Evolutionary conservation across 2,888 invertebrate species (phyloP), one percentile per base, ranked within the genome.

Genomic region (Drosophila stalkeri): DNA sequence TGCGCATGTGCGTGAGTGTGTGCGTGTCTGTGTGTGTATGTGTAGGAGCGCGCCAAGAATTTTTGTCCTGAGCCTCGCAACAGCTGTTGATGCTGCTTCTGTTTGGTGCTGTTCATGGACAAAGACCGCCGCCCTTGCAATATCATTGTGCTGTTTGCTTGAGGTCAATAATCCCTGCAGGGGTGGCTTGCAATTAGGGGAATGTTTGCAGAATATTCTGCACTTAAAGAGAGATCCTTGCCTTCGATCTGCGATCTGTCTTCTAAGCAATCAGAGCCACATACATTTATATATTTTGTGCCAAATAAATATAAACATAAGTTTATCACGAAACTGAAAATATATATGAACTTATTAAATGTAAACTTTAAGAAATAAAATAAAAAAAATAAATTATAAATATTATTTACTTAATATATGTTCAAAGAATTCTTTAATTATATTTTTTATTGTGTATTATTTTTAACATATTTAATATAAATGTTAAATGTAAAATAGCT

Each of bases 151-250:
- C 51, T 72, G 65, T 87, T 82, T 85, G 77, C 54, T 61, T 67
- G 68, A 86, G 85, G 85, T 85, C 85, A 85, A 85, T 90, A 85
- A 85, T 85, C 85, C 81, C 72, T 54, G 69, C 60, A 23, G 68
- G 84, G 81, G 68, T 86, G 78, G 57, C 73, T 77, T 63, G 57
- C 57, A 60, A 39, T 68, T 65, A 61, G 51, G 61, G 49, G 49
- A 71, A 56, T 55, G 54, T 59, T 8, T 62, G 69, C 72, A 27
- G 55, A 49, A 72, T 63, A 79, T 80, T 18, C 64, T 51, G 41
- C 43, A 51, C 20, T 59, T 31, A 35, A n/a, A n/a, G 20, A 39
- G 16, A 37, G 65, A 37, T 18, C 11, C 39, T 37, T 46, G 12
- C 16, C 20, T 31, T 20, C n/a, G 47, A 43, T 35, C 49, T 20